Conservation (phyloP, 1,140 invertebrate genomes). For the Diachasmimorpha longicaudata region DNA sequence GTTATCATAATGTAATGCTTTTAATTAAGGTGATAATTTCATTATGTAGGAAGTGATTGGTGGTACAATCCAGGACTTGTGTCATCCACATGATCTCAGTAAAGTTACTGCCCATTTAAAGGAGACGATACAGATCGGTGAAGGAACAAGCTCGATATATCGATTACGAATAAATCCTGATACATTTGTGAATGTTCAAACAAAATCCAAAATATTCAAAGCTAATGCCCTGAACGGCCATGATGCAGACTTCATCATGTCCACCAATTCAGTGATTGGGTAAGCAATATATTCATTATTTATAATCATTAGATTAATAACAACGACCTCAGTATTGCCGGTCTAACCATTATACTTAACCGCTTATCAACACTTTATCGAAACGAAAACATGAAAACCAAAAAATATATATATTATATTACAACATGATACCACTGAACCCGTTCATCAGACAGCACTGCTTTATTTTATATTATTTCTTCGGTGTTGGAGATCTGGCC, state of each 20-base stretch:
- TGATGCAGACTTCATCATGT: constrained; percentile 88
- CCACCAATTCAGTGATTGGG: constrained; percentile 84
- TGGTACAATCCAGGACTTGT: constrained; percentile 76
- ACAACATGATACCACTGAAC: neutral
- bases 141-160: constrained; percentile 77
- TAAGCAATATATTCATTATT: constrained; percentile 49
- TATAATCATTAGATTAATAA: neutral
- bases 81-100: constrained; percentile 76
- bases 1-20: neutral
- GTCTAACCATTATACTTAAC: neutral
- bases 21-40: constrained; percentile 9
- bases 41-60: constrained; percentile 69
- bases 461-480: constrained; percentile 31
- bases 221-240: constrained; percentile 68
- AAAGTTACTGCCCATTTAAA: constrained; percentile 77
- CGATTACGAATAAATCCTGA: constrained; percentile 77
- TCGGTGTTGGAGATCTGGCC: constrained; percentile 58
- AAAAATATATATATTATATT: neutral
- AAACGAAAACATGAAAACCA: neutral
- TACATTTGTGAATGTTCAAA: constrained; percentile 83
- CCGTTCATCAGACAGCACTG: neutral
- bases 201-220: constrained; percentile 85
- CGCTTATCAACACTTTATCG: neutral
- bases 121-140: constrained; percentile 73
- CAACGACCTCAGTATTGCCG: neutral